Evolutionary conservation across 2,888 invertebrate species (phyloP).

Genomic region (Lottia scabra): DNA sequence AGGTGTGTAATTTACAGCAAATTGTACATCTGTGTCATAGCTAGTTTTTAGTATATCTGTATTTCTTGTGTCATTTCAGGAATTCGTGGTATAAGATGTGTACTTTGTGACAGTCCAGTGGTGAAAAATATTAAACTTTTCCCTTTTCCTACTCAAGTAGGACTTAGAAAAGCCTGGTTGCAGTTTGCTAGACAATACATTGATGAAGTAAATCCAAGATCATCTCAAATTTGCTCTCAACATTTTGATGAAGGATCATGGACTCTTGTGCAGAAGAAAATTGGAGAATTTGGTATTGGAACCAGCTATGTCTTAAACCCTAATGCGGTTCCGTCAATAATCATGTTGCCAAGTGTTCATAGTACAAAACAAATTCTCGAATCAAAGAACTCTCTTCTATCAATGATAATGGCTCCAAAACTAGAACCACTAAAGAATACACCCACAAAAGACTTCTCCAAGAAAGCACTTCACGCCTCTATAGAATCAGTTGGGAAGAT

Average conservation of each 20-base stretch:
- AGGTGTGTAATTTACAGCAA: too few species aligned
- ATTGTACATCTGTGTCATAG: too few species aligned
- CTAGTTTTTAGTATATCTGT: too few species aligned
- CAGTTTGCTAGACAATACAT: neutral
- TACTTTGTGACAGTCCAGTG: neutral
- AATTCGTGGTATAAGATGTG: neutral
- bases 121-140: neutral
- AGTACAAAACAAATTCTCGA: neutral
- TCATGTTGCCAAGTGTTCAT: neutral
- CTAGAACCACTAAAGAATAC: neutral
- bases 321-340: neutral
- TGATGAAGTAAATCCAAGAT: neutral
- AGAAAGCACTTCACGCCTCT: too few species aligned
- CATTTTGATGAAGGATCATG: neutral
- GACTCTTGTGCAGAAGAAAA: neutral
- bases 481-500: neutral
- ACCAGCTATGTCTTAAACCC: neutral
- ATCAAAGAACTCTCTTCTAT: neutral
- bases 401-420: neutral
- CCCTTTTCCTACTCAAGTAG: neutral
- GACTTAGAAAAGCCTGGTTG: neutral
- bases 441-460: neutral
- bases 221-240: neutral
- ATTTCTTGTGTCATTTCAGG: too few species aligned
- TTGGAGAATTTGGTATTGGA: slow-evolving; percentile 3